Conservation (phyloP, 2,888 invertebrate species). For the Noctua comes region DNA sequence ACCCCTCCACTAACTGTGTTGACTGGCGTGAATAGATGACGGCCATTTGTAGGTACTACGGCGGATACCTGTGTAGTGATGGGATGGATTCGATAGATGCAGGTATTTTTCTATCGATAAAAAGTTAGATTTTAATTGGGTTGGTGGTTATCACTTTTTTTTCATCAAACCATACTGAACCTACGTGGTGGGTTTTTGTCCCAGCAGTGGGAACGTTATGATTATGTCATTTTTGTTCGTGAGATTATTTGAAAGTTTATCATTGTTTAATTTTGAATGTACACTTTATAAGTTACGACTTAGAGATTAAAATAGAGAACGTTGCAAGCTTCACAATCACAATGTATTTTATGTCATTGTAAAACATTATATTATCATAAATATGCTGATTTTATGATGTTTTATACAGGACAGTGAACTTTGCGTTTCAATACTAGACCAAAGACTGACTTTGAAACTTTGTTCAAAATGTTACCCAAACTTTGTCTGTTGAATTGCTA, state of each 20-base stretch:
- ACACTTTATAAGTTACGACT: not conserved
- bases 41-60: constrained; percentile 56
- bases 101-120: constrained; percentile 3
- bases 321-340: not conserved
- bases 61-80: constrained; percentile 52
- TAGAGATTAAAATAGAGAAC: not conserved
- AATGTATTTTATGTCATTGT: not conserved
- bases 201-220: not conserved
- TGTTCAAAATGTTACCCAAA: constrained; percentile 1
- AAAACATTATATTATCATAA: constrained; percentile 3
- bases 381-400: not conserved
- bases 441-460: constrained; percentile 6
- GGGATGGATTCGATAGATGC: constrained; percentile 21
- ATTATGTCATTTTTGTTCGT: not conserved
- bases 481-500: constrained; percentile 4
- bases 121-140: not conserved
- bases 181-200: not conserved
- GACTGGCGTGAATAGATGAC: constrained; percentile 61
- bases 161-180: not conserved
- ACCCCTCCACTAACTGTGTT: constrained; percentile 47
- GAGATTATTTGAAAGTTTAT: not conserved
- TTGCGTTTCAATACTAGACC: constrained; percentile 8
- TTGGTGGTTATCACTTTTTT: not conserved
- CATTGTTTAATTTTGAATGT: not conserved
- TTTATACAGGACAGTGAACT: not conserved